Evolutionary conservation across 2,888 invertebrate genomes (phyloP), one percentile per base, ranked within the genome.

Genomic region (Eupithecia exiguata): DNA sequence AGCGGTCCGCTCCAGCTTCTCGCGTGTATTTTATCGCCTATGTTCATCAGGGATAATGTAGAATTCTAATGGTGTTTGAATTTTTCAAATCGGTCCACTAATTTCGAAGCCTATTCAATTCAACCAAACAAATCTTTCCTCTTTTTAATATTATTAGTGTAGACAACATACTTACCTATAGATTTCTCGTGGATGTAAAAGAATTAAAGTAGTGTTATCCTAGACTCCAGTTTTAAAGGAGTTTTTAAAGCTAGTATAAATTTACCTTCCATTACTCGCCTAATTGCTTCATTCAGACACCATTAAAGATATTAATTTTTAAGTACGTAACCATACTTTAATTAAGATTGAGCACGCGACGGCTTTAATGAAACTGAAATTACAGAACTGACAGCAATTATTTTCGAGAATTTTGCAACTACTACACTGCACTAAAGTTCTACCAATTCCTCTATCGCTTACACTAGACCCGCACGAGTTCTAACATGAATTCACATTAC

Each of bases 301-400:
- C 46, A 46, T 18, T 6, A 46, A 46, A 46, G 18, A 46, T 18
- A 18, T 46, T 46, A 46, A 18, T 46, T 46, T 46, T 6, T 46
- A 46, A 18, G 14, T 46, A 46, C 5, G 14, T 18, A 6, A 14
- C 40, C 18, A 18, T 46, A 46, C 16, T 46, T 18, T 18, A n/a
- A 7, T 46, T 6, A 49, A 49, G n/a, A 9, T 49, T 49, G 0
- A 90, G 85, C 86, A 82, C 87, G 86, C 83, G 73, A 79, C 81
- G 79, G 78, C 46, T 18, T 18, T 18, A 46, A 4, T 49, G 0
- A 49, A 49, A 49, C n/a, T n/a, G 53, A 21, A 53, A 53, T 53
- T n/a, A 5, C 30, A 6, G 25, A 30, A 61, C n/a, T 30, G 25
- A 61, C 10, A 30, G 16, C 18, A 30, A 30, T 30, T 6, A n/a